These are phyloP conservation scores for Dipodomys spectabilis DNA, from an alignment of 2,113 vertebrate species.

Conservation along the genomic window DNA sequence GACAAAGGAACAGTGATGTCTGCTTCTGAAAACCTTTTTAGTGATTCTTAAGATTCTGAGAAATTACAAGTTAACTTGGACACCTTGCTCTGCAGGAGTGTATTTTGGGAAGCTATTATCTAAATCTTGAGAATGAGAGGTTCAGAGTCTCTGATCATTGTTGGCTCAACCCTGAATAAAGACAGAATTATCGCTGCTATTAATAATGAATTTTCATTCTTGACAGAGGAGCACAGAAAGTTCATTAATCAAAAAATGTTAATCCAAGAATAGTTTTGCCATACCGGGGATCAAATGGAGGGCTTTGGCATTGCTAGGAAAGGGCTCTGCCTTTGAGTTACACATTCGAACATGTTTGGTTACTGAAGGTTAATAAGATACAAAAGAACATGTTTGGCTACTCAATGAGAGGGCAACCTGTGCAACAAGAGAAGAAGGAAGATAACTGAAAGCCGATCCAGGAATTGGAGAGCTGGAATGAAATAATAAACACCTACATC, in stretches of 20 bases:
- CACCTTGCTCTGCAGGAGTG: constrained; percentile 90
- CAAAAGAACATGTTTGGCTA: too few species aligned
- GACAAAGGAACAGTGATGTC: constrained; percentile 93
- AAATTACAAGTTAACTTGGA: constrained; percentile 92
- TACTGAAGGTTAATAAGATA: too few species aligned
- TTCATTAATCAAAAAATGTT: too few species aligned
- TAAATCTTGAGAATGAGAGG: constrained; percentile 45
- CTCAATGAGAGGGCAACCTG: neutral
- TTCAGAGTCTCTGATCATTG: neutral
- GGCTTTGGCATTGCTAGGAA: too few species aligned
- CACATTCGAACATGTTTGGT: too few species aligned
- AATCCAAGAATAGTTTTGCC: too few species aligned
- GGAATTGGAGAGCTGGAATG: neutral
- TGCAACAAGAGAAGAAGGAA: neutral
- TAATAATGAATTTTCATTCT: too few species aligned
- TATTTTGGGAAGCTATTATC: constrained; percentile 84
- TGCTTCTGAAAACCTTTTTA: constrained; percentile 89
- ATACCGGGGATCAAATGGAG: too few species aligned
- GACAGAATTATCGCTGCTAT: too few species aligned
- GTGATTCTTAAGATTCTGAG: constrained; percentile 93
- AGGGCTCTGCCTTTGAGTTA: too few species aligned
- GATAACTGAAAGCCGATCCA: neutral
- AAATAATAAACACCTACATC: neutral
- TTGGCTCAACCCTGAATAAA: neutral
- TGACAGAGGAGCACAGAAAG: too few species aligned